Base-by-base conservation (phyloP, 2,888 invertebrate species). In the Junonia oenone region DNA sequence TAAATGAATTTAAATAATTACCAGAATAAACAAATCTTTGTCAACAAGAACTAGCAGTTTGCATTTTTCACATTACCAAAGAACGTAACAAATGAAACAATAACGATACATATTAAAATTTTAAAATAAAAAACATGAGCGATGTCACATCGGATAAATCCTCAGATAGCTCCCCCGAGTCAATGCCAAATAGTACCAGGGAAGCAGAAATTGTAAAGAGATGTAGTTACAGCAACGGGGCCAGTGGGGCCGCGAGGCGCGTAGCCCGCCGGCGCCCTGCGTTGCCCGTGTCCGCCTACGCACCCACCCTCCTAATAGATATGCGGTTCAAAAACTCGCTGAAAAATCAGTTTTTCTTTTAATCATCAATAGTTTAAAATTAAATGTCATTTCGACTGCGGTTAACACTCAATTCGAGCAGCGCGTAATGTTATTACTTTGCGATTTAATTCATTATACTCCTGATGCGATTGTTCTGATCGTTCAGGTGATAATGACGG, bases 161-260 rank as follows among this genome's bases (percentile, higher is more conserved):
- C 73, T 68, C 67, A 63, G 68, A 73, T 72, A 70, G 71, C 79
- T 82, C 74, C 75, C 75, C 75, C 76, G 78, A 88, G 81, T 89
- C 90, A 90, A 90, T 90, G 90, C 90, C 90, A 90, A 90, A 81
- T 86, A 78, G 76, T 83, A 90, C 89, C 73, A 90, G 88, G 90
- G 68, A 60, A 51, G 26, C 75, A 84, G 72, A 69, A 75, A 59
- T 35, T 37, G 53, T 47, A 53, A 75, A 79, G 70, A 79, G 75
- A 69, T 70, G 64, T 55, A 51, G 64, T 82, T 79, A 77, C 77
- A 79, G 64, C 64, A 63, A 49, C 63, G 66, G 62, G 60, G 57
- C 59, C 64, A 59, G 53, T 56, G 37, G 59, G 60, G 51, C 52
- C 62, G 59, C 53, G 43, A 60, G 55, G 54, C 55, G 59, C 55